phyloP scores from a whole-genome alignment of 2,797 vertebrate genomes.

The Sebastes iracundus region DNA sequence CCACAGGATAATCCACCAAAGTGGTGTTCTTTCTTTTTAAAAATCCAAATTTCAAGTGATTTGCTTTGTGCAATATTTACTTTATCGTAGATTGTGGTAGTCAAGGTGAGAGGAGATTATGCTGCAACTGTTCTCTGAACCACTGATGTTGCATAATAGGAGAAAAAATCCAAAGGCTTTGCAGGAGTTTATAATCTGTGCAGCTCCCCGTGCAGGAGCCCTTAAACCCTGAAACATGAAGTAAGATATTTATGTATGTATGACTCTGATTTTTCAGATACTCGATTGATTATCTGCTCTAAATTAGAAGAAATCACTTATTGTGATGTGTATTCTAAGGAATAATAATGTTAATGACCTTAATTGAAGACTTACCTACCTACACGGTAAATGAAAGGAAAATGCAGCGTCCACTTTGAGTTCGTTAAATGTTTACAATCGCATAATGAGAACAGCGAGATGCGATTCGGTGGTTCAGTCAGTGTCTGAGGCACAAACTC shows the following conservation, averaged over 20 bases:
- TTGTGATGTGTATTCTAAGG: conserved; percentile 4
- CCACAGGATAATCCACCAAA: conserved; percentile 39
- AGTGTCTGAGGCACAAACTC: conserved; percentile 29
- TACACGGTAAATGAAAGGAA: conserved; percentile 6
- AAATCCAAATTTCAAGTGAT: conserved; percentile 37
- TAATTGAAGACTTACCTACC: conserved; percentile 3
- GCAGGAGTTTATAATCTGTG: conserved; percentile 20
- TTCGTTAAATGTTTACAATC: conserved; percentile 37
- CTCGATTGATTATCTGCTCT: conserved; percentile 5
- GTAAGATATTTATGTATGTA: neutral
- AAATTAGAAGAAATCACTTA: neutral
- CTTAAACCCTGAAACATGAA: conserved; percentile 3
- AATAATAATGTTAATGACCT: conserved; percentile 1
- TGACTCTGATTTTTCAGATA: neutral
- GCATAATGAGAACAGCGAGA: neutral
- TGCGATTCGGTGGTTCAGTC: conserved; percentile 15
- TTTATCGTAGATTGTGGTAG: conserved; percentile 1
- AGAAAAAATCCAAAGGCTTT: conserved; percentile 36
- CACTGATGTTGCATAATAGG: conserved; percentile 36
- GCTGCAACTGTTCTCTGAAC: conserved; percentile 18
- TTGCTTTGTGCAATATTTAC: conserved; percentile 62
- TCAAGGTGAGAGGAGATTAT: conserved; percentile 51
- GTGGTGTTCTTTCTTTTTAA: neutral
- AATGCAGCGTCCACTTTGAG: neutral
- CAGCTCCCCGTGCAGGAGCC: neutral